phyloP scores from a whole-genome alignment of 2,113 vertebrate species.

The Leucosticte australis region DNA sequence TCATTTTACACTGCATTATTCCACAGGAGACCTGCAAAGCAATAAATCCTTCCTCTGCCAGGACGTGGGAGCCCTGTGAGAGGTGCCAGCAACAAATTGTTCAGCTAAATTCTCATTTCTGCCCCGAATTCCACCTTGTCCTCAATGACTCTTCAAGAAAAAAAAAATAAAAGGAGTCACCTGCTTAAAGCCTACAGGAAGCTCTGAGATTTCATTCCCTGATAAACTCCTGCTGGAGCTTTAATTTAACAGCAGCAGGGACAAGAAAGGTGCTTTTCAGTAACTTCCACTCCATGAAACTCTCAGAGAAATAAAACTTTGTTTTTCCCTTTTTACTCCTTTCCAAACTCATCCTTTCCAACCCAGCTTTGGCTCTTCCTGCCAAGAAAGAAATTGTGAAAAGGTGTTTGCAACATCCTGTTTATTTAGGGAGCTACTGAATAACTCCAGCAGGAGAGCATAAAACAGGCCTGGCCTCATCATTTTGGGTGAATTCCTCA shows the following conservation, averaged over 20 bases:
- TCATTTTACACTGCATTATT: neutral
- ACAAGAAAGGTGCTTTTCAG: neutral
- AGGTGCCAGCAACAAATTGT: neutral
- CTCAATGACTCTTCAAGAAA: neutral
- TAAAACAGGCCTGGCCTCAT: neutral
- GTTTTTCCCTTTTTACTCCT: neutral
- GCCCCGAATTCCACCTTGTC: neutral
- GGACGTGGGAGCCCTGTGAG: neutral
- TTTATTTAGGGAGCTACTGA: neutral
- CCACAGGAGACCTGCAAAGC: neutral
- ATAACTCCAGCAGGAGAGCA: slow-evolving; percentile 37
- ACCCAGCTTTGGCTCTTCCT: neutral
- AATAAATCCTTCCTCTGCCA: neutral
- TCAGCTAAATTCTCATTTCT: neutral
- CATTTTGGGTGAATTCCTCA: neutral
- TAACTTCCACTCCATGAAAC: neutral
- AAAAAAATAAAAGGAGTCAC: neutral
- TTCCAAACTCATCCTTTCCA: neutral
- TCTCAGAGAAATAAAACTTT: neutral
- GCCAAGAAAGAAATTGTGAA: neutral
- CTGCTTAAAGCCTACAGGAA: neutral
- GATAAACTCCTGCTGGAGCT: neutral
- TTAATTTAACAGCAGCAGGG: neutral
- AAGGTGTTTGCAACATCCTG: neutral
- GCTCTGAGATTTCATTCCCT: neutral